phyloP scores from a whole-genome alignment of 2,797 vertebrate species.

The Enteromius afrohamiltoni region DNA sequence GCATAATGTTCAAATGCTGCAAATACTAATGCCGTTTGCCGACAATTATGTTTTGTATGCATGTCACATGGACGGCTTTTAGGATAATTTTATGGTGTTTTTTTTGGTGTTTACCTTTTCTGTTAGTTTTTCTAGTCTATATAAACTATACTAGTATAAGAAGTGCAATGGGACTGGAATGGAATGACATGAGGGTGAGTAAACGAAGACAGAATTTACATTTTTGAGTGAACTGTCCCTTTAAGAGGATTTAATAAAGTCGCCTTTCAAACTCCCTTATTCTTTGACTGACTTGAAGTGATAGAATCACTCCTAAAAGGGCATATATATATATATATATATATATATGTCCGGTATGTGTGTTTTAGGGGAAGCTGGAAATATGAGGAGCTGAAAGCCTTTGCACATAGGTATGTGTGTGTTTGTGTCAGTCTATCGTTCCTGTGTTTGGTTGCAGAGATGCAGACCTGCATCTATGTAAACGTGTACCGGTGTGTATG shows the following conservation, averaged over 20 bases:
- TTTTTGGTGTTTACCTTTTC: neutral
- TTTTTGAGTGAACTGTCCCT: neutral
- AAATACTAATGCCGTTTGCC: neutral
- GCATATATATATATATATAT: neutral
- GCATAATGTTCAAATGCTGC: neutral
- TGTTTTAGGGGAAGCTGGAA: slow-evolving; percentile 70
- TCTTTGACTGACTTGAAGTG: slow-evolving; percentile 31
- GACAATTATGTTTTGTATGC: neutral
- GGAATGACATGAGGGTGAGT: neutral
- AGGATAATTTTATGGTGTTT: neutral
- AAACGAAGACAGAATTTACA: neutral
- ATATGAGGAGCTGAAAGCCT: slow-evolving; percentile 68
- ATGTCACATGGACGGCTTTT: neutral
- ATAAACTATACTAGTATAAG: neutral
- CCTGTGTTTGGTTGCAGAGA: slow-evolving; percentile 46
- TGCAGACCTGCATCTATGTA: slow-evolving; percentile 49
- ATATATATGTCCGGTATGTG: slow-evolving; percentile 62
- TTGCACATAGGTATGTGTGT: slow-evolving; percentile 23
- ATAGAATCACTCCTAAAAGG: slow-evolving; percentile 40
- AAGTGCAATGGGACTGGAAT: neutral
- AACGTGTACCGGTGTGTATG: slow-evolving; percentile 62
- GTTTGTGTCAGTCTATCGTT: slow-evolving; percentile 52
- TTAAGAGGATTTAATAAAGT: slow-evolving; percentile 19
- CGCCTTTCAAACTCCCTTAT: slow-evolving; percentile 24
- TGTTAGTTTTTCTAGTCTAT: neutral